Evolutionary conservation across 1,140 invertebrate genomes (phyloP).

Genomic region (Nixonia krombeini): DNA sequence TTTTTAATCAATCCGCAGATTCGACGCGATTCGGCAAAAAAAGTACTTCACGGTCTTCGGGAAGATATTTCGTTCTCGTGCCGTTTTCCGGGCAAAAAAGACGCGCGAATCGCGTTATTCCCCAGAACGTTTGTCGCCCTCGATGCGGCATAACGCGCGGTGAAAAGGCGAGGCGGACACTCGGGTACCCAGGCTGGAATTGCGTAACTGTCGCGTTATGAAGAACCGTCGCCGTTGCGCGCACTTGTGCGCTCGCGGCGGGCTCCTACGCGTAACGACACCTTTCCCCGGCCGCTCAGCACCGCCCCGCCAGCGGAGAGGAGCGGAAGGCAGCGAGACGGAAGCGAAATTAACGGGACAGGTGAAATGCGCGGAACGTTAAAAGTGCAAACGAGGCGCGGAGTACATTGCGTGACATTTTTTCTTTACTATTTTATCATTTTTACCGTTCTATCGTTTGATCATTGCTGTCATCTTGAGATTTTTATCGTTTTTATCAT

Average conservation of each 20-base stretch:
- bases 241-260: conserved; percentile 12
- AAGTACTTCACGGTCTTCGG: too few relatives aligned
- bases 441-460: too few relatives aligned
- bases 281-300: conserved; percentile 36
- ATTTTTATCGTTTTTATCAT: not conserved
- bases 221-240: conserved; percentile 1
- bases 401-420: too few relatives aligned
- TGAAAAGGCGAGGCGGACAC: not conserved
- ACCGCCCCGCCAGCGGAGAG: conserved; percentile 4
- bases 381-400: conserved; percentile 16
- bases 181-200: not conserved
- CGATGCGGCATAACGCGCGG: too few relatives aligned
- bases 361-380: conserved; percentile 38
- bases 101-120: too few relatives aligned
- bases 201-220: conserved; percentile 1
- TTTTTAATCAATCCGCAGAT: too few relatives aligned
- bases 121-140: too few relatives aligned
- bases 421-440: too few relatives aligned
- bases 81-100: too few relatives aligned
- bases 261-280: conserved; percentile 30
- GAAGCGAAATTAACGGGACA: conserved; percentile 42
- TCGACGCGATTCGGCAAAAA: too few relatives aligned
- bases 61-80: too few relatives aligned
- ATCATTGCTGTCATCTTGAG: not conserved
- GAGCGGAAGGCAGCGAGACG: conserved; percentile 12